Evolutionary conservation across 1,140 invertebrate species (phyloP), one percentile per base, ranked within the genome.

Genomic region (Pteromalus puparum): DNA sequence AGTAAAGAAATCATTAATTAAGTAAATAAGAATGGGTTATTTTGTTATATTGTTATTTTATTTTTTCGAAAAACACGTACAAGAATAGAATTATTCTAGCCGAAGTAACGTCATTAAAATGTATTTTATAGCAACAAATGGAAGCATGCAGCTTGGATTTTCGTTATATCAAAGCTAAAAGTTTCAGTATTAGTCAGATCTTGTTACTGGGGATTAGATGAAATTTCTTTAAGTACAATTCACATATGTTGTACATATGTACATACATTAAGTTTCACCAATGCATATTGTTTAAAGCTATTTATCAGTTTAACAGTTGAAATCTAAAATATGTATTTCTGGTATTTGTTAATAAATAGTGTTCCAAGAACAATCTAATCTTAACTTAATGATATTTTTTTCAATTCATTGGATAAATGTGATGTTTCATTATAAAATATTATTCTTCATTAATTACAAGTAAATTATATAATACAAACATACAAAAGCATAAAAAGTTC

Each of bases 1-100:
- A 94, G 94, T 96, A 81, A 94, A 95, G 86, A 90, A 90, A 88
- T 86, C 91, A 89, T 88, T 88, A 83, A 88, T 7, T 46, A 83
- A 87, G 81, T 84, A 86, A 83, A 84, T 4, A 86, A 13, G 2
- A 24, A 48, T 24, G 5, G 24, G 76, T 67, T 83, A 26, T 77
- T 68, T 84, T 78, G 12, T 84, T 81, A 76, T 28, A 61, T 75
- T 48, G 24, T 65, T 73, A 67, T 82, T 85, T 76, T 81, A 68
- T 85, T 85, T 76, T 75, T 81, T 81, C 34, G 42, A 84, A 84
- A 84, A 15, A 84, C 48, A 75, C 77, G 38, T 74, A 53, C 21
- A 83, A 82, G 30, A 87, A 87, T 83, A 83, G 65, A 85, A 85
- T 81, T 38, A 81, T 77, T 85, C 38, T 85, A 85, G 68, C 46